Evolutionary conservation across 2,797 vertebrate species (phyloP).

Genomic region (Lutjanus argentimaculatus): DNA sequence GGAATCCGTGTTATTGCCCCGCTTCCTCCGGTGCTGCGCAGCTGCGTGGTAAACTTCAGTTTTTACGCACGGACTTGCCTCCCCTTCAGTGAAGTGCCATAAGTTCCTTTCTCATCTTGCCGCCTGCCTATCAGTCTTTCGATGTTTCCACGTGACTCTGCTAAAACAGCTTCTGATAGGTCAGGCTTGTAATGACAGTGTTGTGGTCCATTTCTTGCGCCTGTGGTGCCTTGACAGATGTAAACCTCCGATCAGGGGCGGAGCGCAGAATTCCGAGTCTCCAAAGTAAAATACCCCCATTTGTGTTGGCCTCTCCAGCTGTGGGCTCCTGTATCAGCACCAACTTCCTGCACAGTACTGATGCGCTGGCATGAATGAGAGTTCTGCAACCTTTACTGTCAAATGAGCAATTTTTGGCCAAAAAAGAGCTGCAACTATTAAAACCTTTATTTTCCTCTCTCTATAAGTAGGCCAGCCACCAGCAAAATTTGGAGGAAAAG

Average conservation of each 20-base stretch:
- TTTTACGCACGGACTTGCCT: conserved; percentile 72
- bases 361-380: background rate
- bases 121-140: conserved; percentile 82
- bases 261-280: background rate
- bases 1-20: conserved; percentile 16
- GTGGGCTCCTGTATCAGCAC: conserved; percentile 15
- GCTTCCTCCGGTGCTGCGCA: conserved; percentile 52
- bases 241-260: conserved; percentile 43
- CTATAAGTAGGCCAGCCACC: too few relatives aligned
- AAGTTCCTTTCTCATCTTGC: conserved; percentile 81
- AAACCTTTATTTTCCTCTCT: too few relatives aligned
- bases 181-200: conserved; percentile 28
- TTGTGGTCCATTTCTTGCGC: conserved; percentile 31
- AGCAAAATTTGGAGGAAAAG: too few relatives aligned
- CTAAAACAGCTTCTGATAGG: conserved; percentile 76
- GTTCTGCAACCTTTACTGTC: too few relatives aligned
- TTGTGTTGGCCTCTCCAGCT: background rate
- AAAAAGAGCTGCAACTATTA: too few relatives aligned
- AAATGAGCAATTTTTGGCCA: too few relatives aligned
- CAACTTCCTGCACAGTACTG: background rate
- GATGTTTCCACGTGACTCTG: conserved; percentile 75
- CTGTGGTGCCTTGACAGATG: conserved; percentile 42
- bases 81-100: conserved; percentile 76
- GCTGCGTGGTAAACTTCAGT: conserved; percentile 42
- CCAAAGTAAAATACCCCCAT: background rate